Percentiles rank a stretch among this genome's conserved stretches.
phyloP scores from a whole-genome alignment of 2,113 vertebrate species.

The Scomber japonicus region DNA sequence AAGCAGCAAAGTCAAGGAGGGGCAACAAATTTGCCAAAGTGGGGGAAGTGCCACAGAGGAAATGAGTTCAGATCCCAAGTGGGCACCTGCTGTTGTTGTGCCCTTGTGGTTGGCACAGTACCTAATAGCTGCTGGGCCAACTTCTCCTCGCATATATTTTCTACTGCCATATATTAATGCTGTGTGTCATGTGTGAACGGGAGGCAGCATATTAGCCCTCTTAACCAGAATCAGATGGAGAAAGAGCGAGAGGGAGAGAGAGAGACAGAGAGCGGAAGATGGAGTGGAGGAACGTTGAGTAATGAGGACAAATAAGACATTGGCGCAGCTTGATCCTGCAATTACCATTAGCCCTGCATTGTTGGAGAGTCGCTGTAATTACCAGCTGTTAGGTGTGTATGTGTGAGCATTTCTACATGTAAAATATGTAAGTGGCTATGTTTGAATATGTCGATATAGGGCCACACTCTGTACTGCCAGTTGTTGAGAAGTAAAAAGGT shows the following conservation, averaged over 20 bases:
- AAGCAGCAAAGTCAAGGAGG: conserved; percentile 41
- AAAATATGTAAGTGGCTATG: conserved; percentile 11
- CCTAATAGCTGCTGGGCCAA: conserved; percentile 41
- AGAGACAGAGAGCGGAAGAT: conserved; percentile 4
- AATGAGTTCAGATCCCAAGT: conserved; percentile 71
- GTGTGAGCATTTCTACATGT: conserved; percentile 26
- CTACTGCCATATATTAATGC: conserved; percentile 36
- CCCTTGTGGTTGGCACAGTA: conserved; percentile 70
- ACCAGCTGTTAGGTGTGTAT: conserved; percentile 60
- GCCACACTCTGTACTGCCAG: background rate
- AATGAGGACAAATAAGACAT: conserved; percentile 66
- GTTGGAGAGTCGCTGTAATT: conserved; percentile 59
- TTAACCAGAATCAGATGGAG: conserved; percentile 17
- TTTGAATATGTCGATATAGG: background rate
- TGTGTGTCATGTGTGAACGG: conserved; percentile 11
- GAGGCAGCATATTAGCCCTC: conserved; percentile 26
- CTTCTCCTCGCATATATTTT: conserved; percentile 54
- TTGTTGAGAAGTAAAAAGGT: background rate
- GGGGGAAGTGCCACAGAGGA: conserved; percentile 63
- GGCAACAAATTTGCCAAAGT: conserved; percentile 44
- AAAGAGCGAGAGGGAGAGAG: conserved; percentile 12
- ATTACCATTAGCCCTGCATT: conserved; percentile 76
- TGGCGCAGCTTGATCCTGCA: conserved; percentile 65
- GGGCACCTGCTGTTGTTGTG: conserved; percentile 72
- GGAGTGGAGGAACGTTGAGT: conserved; percentile 37